Base-by-base conservation (phyloP, 2,113 vertebrate genomes). In the Pleuronectes platessa region DNA sequence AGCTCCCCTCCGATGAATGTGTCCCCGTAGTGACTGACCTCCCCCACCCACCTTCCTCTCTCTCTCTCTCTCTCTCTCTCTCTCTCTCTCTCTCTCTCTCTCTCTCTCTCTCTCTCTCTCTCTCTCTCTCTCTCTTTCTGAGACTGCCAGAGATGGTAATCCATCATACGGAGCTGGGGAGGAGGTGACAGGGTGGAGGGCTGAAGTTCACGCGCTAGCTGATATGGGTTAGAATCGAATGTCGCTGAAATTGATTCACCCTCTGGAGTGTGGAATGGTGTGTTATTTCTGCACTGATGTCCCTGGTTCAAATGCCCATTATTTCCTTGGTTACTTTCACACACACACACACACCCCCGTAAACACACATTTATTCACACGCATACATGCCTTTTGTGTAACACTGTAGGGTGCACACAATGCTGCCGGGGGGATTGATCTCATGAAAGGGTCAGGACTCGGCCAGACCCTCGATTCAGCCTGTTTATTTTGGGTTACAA, bases 401-500 rank as follows among this genome's bases (percentile, higher is more conserved):
- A 68, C 71, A 68, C 56, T 49, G 27, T 31, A 55, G 65, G 51
- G 54, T 70, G 67, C 20, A 55, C 20, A 55, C 71, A 85, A 35
- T 55, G 53, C 51, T 68, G 64, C 59, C 14, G 5, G 7, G 23
- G 23, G 76, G 76, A 76, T 58, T 79, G 84, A 66, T 87, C 75
- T 62, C 24, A 66, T 59, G 72, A 21, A 77, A 61, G 78, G 78
- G 76, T 85, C 87, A 51, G 67, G 71, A 68, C 90, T 92, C 70
- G 84, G 74, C 63, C 67, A 86, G 83, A 87, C 79, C 88, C 77
- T 86, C 81, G 87, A 93, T 95, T 94, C 90, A 91, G 89, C 79
- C 85, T 83, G 89, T 95, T 95, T 95, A 92, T 94, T 96, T 94
- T 93, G 92, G 93, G 91, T 95, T 92, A 93, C 82, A 86, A 88